Base-by-base conservation (phyloP, 2,113 vertebrate species). In the Platysteira castanea region DNA sequence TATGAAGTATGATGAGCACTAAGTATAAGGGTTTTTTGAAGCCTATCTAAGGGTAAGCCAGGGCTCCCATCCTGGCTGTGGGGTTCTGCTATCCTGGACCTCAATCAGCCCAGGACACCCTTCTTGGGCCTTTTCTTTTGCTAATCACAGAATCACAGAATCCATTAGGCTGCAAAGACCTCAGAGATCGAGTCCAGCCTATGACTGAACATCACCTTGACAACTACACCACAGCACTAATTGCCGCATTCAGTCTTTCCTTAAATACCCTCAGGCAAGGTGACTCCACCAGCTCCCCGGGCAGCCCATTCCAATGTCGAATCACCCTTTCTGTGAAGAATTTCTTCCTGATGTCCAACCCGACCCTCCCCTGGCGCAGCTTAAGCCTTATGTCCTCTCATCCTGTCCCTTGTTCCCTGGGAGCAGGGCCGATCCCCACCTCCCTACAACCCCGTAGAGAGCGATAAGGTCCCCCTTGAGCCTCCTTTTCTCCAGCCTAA, bases 391-490 rank as follows among this genome's bases (percentile, higher is more conserved):
- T 37, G 12, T 28, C 10, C 44, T 28, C 31, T 33, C 13, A 19
- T n/a, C 15, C 28, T 10, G 19, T 2, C 49, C 18, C 12, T 37
- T 15, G 13, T 31, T 31, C 6, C 59, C 57, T 7, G 42, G 7
- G 42, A 50, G 27, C 26, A 35, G 11, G 35, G 50, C 57, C 4
- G 4, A 74, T 7, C 16, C 18, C 9, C 35, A 15, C 11, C 35
- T 17, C 2, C 2, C 42, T 24, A 3, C 52, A 52, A 0, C 9
- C 23, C n/a, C 18, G 2, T 11, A 6, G 3, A 59, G 26, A 50
- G 37, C 2, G 3, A 5, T 3, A 9, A 20, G 14, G 8, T 31
- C 3, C 8, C 20, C 16, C 17, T 42, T 2, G 46, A 59, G 52
- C 33, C 37, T 13, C 33, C 60, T 24, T 24, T 52, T 17, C 60